A percentile compares a stretch with the other conserved stretches of the same genome.
These are phyloP conservation scores for Ischnura elegans DNA, from an alignment of 2,888 invertebrate genomes.

Conservation along the genomic window DNA sequence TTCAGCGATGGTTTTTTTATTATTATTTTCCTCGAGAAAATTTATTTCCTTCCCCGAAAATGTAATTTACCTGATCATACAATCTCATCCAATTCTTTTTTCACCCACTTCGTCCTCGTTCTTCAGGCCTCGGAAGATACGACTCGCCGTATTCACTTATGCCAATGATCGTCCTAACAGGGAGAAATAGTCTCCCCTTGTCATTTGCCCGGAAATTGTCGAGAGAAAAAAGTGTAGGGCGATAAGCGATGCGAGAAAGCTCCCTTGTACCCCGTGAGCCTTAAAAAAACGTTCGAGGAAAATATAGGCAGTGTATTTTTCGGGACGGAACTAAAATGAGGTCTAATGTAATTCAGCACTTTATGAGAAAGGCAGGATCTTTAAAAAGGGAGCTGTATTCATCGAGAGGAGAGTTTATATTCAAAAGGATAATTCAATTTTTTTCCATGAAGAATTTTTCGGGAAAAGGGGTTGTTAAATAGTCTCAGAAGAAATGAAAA, in stretches of 20 bases:
- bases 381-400: background rate
- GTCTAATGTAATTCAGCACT: conserved; percentile 6
- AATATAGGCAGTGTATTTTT: conserved; percentile 11
- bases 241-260: conserved; percentile 14
- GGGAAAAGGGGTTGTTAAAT: background rate
- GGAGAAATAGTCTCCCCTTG: background rate
- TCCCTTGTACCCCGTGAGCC: background rate
- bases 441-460: background rate
- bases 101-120: background rate
- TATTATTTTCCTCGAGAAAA: background rate
- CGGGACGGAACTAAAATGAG: background rate
- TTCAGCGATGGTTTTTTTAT: background rate
- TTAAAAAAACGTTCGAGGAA: background rate
- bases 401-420: conserved; percentile 1
- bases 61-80: conserved; percentile 25
- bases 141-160: conserved; percentile 10
- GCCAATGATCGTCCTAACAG: conserved; percentile 35
- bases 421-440: conserved; percentile 15
- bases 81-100: background rate
- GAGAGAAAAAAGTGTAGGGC: background rate
- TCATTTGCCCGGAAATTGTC: conserved; percentile 28
- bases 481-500: background rate
- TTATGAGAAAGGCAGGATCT: background rate
- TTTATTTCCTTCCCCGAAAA: background rate
- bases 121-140: background rate